Base-by-base conservation (phyloP, 2,888 invertebrate species). In the Pristionchus maxplancki region DNA sequence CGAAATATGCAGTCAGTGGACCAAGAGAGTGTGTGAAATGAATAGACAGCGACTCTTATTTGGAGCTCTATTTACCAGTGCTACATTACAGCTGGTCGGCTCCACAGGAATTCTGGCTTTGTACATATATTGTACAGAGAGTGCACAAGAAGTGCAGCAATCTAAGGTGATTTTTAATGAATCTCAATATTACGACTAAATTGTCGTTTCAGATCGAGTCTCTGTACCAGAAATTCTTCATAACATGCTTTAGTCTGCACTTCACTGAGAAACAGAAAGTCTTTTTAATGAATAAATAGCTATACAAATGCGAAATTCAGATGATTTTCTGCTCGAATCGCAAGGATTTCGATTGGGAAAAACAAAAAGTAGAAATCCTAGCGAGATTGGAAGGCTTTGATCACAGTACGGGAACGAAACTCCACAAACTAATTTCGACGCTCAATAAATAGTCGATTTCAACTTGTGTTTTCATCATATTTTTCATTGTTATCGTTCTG, bases 301-400 rank as follows among this genome's bases (percentile, higher is more conserved):
- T 67, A 44, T 67, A 67, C 67, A 67, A 67, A 31, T 86, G 1
- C 67, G 44, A 67, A 67, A 67, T 67, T 48, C 86, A n/a, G n/a
- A n/a, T n/a, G n/a, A n/a, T n/a, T n/a, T n/a, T n/a, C n/a, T n/a
- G n/a, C n/a, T n/a, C n/a, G 28, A 86, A 86, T 67, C 64, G 86
- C 31, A 17, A 40, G 24, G 48, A 67, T 34, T 40, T 31, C 31
- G 4, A 24, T 4, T 86, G 67, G 64, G 31, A 48, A 0, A 8
- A n/a, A 13, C 24, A 34, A 4, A 44, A 67, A 15, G n/a, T 8
- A 9, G 31, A 17, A n/a, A 40, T 44, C 37, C n/a, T 44, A 2
- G 24, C 28, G 2, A 67, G 48, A 67, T 31, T 86, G 15, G 44
- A 86, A n/a, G 86, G 67, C 3, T 86, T 86, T n/a, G 86, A 86